Percentiles rank a stretch among this genome's conserved stretches.
Evolutionary conservation across 2,888 invertebrate species (phyloP).

Genomic region (Apotomis betuletana): DNA sequence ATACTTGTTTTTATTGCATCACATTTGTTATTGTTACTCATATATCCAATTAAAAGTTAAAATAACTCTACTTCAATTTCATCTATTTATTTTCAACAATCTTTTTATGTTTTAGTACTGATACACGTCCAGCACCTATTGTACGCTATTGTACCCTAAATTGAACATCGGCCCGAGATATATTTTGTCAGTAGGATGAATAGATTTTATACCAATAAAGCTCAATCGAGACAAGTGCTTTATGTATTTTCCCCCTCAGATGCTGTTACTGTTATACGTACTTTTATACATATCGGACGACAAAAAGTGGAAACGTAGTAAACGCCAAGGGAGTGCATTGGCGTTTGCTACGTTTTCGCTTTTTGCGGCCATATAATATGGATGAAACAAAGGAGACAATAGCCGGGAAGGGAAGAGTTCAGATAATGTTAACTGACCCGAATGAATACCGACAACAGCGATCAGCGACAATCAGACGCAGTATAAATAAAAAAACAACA

Average conservation of each 20-base stretch:
- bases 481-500: slow-evolving; percentile 53
- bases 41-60: no score
- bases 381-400: slow-evolving; percentile 43
- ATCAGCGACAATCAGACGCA: slow-evolving; percentile 62
- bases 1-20: no score
- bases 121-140: not conserved
- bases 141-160: not conserved
- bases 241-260: slow-evolving; percentile 23
- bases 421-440: slow-evolving; percentile 69
- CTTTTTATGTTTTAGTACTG: not conserved
- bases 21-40: no score
- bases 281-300: not conserved
- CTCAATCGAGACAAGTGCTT: slow-evolving; percentile 38
- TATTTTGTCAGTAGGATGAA: slow-evolving; percentile 26
- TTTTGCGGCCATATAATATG: slow-evolving; percentile 21
- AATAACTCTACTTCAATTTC: not conserved
- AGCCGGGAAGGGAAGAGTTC: slow-evolving; percentile 49
- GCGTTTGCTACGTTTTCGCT: no score
- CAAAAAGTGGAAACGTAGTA: no score
- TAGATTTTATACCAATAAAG: slow-evolving; percentile 39
- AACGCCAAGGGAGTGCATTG: no score
- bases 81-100: not conserved
- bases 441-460: slow-evolving; percentile 56
- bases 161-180: slow-evolving; percentile 19
- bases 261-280: slow-evolving; percentile 11